A percentile compares a stretch with the other conserved stretches of the same genome.
These are phyloP conservation scores for Alaudala cheleensis DNA, from an alignment of 2,113 vertebrate genomes.

Conservation along the genomic window DNA sequence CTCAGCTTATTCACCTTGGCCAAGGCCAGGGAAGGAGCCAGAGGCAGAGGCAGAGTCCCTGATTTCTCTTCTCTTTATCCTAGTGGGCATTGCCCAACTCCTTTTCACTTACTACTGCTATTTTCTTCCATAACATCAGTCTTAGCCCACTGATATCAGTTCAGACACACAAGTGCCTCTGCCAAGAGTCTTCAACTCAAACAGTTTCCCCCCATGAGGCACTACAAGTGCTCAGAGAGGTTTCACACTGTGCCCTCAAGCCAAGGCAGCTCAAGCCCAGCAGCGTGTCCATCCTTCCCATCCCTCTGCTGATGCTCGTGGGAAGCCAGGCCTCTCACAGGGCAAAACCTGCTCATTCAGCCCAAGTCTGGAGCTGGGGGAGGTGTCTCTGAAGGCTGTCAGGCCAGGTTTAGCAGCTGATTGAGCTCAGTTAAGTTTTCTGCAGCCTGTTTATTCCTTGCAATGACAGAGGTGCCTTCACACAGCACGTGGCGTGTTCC, in stretches of 20 bases:
- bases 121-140: not conserved
- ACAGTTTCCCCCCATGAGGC: not conserved
- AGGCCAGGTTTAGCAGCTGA: slow-evolving; percentile 18
- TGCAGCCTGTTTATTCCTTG: slow-evolving; percentile 24
- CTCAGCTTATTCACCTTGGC: not conserved
- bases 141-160: not conserved
- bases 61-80: not conserved
- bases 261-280: not conserved
- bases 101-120: not conserved
- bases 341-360: not conserved
- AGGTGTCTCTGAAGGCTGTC: not conserved
- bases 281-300: accelerated
- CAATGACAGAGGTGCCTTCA: not conserved
- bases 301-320: accelerated
- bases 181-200: not conserved
- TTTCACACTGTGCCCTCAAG: not conserved
- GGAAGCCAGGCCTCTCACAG: not conserved
- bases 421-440: slow-evolving; percentile 10
- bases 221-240: not conserved
- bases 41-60: not conserved
- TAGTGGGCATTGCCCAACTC: not conserved
- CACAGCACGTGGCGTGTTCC: accelerated
- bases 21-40: not conserved
- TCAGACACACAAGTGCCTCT: not conserved
- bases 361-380: not conserved